phyloP scores from a whole-genome alignment of 1,140 invertebrate species.

The Oedothorax gibbosus region DNA sequence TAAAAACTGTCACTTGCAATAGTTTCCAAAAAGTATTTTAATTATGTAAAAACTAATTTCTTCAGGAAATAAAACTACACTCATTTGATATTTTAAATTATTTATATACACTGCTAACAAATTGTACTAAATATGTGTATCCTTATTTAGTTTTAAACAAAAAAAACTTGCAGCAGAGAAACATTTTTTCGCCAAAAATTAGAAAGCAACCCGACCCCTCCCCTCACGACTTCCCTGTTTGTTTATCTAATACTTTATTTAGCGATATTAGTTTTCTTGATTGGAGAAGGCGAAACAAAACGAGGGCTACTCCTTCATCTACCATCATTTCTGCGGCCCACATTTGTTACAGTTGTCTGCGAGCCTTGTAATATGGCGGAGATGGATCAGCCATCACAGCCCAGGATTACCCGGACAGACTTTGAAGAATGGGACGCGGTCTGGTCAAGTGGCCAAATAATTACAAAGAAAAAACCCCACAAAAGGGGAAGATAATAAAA shows the following conservation, averaged over 20 bases:
- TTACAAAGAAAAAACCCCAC: slow-evolving; percentile 53
- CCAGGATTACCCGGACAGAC: slow-evolving; percentile 50
- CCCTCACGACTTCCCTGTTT: no score
- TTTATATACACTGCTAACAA: no score
- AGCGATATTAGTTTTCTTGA: slow-evolving; percentile 20
- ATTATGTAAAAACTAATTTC: no score
- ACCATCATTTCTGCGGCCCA: slow-evolving; percentile 45
- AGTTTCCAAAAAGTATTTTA: no score
- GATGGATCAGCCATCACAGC: slow-evolving; percentile 59
- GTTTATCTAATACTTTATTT: not conserved
- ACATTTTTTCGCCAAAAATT: no score
- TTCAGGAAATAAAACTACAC: no score
- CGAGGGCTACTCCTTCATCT: slow-evolving; percentile 2
- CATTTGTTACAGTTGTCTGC: slow-evolving; percentile 59
- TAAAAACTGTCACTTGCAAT: no score
- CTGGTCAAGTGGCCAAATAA: slow-evolving; percentile 54
- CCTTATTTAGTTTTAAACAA: no score
- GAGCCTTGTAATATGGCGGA: slow-evolving; percentile 54
- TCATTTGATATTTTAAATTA: no score
- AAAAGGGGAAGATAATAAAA: slow-evolving; percentile 44
- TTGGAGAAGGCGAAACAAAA: slow-evolving; percentile 14
- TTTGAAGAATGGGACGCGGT: slow-evolving; percentile 55
- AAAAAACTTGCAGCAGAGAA: no score
- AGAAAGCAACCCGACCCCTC: no score
- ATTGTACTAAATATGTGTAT: no score